phyloP scores from a whole-genome alignment of 2,888 invertebrate genomes.

The Xestia xanthographa region DNA sequence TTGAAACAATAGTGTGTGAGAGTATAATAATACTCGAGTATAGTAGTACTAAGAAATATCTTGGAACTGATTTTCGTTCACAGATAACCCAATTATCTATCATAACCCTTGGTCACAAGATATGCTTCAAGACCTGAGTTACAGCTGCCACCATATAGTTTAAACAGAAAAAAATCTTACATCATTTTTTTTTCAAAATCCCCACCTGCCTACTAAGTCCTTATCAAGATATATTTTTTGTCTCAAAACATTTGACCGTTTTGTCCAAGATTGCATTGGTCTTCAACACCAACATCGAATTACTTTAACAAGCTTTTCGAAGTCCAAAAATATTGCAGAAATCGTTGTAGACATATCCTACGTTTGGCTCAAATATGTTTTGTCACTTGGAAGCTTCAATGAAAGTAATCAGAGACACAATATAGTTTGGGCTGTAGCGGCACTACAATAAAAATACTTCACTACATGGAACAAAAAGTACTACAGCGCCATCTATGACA shows the following conservation, averaged over 20 bases:
- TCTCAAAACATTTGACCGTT: too few species aligned
- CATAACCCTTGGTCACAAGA: not conserved
- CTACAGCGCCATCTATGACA: too few species aligned
- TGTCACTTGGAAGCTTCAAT: slow-evolving; percentile 27
- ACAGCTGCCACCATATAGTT: not conserved
- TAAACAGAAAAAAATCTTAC: too few species aligned
- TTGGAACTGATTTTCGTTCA: not conserved
- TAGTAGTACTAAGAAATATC: too few species aligned
- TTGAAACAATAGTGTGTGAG: not conserved
- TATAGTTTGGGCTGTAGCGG: slow-evolving; percentile 54
- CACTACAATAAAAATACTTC: too few species aligned
- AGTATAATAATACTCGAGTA: too few species aligned
- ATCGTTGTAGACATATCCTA: not conserved
- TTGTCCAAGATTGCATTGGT: not conserved
- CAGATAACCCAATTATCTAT: not conserved
- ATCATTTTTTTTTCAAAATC: not conserved
- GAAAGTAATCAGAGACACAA: slow-evolving; percentile 48
- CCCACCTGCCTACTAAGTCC: not conserved
- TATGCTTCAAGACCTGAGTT: not conserved
- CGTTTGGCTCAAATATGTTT: slow-evolving; percentile 13
- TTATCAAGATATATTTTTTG: not conserved
- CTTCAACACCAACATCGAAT: not conserved
- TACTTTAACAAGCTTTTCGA: not conserved
- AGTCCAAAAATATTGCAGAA: not conserved
- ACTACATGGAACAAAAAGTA: too few species aligned